phyloP scores from a whole-genome alignment of 2,113 vertebrate genomes.

The Phaethon lepturus region DNA sequence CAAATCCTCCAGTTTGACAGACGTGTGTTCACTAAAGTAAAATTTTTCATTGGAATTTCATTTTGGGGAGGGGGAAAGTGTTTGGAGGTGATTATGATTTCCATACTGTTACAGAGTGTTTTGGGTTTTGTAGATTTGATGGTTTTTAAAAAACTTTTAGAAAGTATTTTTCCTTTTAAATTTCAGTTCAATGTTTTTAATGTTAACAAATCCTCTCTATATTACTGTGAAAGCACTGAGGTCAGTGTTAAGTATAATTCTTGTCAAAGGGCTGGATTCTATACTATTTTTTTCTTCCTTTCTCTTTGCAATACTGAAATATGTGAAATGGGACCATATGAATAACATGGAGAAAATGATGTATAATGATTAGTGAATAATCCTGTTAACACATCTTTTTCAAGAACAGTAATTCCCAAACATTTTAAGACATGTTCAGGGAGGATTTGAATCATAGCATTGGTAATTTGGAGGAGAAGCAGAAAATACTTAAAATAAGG shows the following conservation, averaged over 20 bases:
- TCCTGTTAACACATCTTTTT: not conserved
- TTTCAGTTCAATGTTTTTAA: not conserved
- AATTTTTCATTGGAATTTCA: not conserved
- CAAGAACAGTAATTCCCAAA: not conserved
- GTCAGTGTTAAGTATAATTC: not conserved
- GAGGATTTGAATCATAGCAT: not conserved
- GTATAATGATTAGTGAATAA: not conserved
- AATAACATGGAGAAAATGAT: not conserved
- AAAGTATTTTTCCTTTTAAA: not conserved
- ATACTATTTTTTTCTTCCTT: not conserved
- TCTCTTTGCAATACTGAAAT: not conserved
- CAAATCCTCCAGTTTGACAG: not conserved
- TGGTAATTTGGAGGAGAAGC: not conserved
- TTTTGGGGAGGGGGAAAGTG: not conserved
- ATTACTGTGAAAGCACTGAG: not conserved
- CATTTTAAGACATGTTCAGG: not conserved
- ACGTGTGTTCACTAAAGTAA: not conserved
- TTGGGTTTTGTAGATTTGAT: not conserved
- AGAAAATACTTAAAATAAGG: not conserved
- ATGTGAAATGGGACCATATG: not conserved
- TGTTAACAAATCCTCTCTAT: not conserved
- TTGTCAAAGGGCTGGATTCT: not conserved
- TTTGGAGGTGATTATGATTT: not conserved
- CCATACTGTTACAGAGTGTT: not conserved
- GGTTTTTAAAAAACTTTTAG: not conserved